phyloP scores from a whole-genome alignment of 2,888 invertebrate genomes.

The Oligia strigilis region DNA sequence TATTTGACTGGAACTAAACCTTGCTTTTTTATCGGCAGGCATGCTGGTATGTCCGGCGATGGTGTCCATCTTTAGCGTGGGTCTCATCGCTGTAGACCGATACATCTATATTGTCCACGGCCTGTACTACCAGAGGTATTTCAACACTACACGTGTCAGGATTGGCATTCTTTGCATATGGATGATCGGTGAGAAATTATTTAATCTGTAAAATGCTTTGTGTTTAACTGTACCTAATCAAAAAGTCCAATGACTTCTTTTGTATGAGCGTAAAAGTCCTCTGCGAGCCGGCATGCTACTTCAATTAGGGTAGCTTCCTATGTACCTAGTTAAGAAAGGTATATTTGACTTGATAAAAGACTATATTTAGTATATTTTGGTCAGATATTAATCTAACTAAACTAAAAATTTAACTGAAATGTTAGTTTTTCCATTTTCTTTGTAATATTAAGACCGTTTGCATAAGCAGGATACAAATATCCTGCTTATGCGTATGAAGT shows the following conservation, averaged over 20 bases:
- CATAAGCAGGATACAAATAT: no score
- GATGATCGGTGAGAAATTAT: conserved; percentile 87
- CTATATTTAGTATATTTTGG: not conserved
- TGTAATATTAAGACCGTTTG: not conserved
- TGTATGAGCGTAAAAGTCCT: not conserved
- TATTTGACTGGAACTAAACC: not conserved
- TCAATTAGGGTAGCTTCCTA: not conserved
- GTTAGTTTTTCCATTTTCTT: not conserved
- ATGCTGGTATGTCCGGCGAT: conserved; percentile 92
- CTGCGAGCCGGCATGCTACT: not conserved
- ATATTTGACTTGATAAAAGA: not conserved
- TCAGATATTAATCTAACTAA: not conserved
- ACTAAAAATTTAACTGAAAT: not conserved
- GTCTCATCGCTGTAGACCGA: conserved; percentile 91
- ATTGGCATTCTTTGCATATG: conserved; percentile 90
- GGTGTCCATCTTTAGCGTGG: conserved; percentile 92
- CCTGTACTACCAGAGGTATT: conserved; percentile 91
- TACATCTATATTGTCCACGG: conserved; percentile 92
- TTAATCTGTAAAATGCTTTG: not conserved
- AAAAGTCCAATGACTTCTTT: conserved; percentile 1
- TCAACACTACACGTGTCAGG: conserved; percentile 90
- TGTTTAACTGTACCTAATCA: conserved; percentile 17
- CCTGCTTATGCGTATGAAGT: no score
- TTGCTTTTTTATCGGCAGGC: conserved; percentile 79
- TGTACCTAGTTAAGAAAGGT: not conserved